A percentile compares a stretch with the other conserved stretches of the same genome.
Conservation (phyloP, 2,888 invertebrate genomes). For the Empis livida region DNA sequence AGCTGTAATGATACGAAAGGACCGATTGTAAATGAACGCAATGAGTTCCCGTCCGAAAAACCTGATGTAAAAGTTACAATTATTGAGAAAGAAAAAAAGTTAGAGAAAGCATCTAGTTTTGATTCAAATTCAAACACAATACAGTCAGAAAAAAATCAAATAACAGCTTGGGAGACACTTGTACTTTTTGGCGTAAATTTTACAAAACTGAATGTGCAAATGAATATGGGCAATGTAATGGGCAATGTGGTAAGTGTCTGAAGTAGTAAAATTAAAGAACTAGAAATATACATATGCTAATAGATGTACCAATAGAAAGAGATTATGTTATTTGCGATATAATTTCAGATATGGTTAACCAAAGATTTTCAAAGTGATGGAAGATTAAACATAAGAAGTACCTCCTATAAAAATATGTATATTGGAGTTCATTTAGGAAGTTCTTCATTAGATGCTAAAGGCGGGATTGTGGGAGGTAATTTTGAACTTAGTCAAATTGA, state of each 20-base stretch:
- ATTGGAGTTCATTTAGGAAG: slow-evolving; percentile 78
- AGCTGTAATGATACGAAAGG: slow-evolving; percentile 16
- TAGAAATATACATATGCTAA: too few relatives aligned
- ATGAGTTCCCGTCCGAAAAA: background rate
- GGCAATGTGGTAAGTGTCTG: slow-evolving; percentile 72
- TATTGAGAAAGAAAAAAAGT: slow-evolving; percentile 25
- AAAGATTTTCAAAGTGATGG: slow-evolving; percentile 88
- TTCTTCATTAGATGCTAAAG: slow-evolving; percentile 88
- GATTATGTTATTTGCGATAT: too few relatives aligned
- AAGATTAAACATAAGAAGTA: slow-evolving; percentile 83
- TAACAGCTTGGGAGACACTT: slow-evolving; percentile 87
- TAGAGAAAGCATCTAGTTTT: slow-evolving; percentile 44
- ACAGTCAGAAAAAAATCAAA: slow-evolving; percentile 47
- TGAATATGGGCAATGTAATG: slow-evolving; percentile 99
- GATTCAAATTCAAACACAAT: slow-evolving; percentile 43
- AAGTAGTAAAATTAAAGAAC: too few relatives aligned
- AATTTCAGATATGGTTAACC: slow-evolving; percentile 61
- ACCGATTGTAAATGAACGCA: background rate
- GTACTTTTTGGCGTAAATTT: slow-evolving; percentile 94
- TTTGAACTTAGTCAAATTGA: slow-evolving; percentile 83
- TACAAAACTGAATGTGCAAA: slow-evolving; percentile 88
- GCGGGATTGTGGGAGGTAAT: slow-evolving; percentile 94
- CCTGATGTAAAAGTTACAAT: too few relatives aligned
- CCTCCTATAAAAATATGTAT: slow-evolving; percentile 86
- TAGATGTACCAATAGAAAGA: too few relatives aligned